phyloP scores from a whole-genome alignment of 2,888 invertebrate species.

The Apantesis nais region DNA sequence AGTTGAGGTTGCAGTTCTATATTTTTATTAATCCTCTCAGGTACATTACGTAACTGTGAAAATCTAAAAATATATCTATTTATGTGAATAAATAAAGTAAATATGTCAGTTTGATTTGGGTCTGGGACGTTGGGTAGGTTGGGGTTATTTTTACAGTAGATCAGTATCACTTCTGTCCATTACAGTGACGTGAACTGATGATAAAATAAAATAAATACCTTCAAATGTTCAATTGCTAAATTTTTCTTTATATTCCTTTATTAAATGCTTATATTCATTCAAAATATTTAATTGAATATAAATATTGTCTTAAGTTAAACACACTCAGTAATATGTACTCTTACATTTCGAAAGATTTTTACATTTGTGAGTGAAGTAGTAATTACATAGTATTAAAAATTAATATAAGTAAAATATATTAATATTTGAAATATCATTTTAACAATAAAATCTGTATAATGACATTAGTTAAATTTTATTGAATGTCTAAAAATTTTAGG shows the following conservation, averaged over 20 bases:
- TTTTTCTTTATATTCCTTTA: background rate
- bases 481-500: too few relatives aligned
- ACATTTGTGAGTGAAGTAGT: too few relatives aligned
- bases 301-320: background rate
- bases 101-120: constrained; percentile 1
- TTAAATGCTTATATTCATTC: background rate
- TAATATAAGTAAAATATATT: too few relatives aligned
- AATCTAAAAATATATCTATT: background rate
- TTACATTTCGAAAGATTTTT: too few relatives aligned
- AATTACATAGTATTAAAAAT: too few relatives aligned
- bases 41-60: too few relatives aligned
- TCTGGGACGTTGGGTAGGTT: background rate
- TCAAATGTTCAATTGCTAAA: background rate
- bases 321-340: too few relatives aligned
- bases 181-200: background rate
- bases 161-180: too few relatives aligned
- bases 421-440: too few relatives aligned
- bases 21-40: background rate
- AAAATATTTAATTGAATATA: background rate
- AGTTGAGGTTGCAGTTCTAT: background rate
- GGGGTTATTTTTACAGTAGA: background rate
- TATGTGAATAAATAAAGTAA: background rate
- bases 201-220: background rate
- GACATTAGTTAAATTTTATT: too few relatives aligned
- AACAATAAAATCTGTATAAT: too few relatives aligned